Conservation (phyloP, 2,797 vertebrate species). For the Sebastes oblongus region DNA sequence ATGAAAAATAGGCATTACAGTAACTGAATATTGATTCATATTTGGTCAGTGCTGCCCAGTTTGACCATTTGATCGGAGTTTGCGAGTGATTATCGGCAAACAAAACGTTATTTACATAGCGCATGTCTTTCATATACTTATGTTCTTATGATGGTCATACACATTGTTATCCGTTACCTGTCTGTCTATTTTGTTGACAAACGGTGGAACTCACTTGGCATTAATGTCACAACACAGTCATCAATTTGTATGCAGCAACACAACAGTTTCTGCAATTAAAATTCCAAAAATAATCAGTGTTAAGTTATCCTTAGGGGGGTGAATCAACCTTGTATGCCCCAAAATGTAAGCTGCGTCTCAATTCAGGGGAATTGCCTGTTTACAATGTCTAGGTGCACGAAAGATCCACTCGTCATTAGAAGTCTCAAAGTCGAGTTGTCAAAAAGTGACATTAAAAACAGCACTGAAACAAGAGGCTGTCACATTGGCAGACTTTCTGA, state of each 20-base stretch:
- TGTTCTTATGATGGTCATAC: not conserved
- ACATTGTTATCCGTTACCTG: not conserved
- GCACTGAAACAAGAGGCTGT: not conserved
- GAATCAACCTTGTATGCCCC: not conserved
- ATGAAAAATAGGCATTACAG: no score
- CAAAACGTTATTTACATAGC: not conserved
- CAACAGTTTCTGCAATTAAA: not conserved
- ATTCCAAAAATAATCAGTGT: not conserved
- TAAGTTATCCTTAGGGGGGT: not conserved
- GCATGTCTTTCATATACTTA: not conserved
- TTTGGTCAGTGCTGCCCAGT: no score
- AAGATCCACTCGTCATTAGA: not conserved
- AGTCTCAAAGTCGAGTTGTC: not conserved
- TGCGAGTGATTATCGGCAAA: no score
- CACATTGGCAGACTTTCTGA: not conserved
- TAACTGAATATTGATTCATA: no score
- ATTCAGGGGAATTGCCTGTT: not conserved
- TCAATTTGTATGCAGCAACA: not conserved
- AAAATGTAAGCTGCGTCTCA: not conserved
- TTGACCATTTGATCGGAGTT: no score
- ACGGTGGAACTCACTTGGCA: not conserved
- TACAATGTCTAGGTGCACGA: not conserved
- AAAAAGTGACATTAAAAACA: not conserved
- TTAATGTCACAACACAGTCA: not conserved
- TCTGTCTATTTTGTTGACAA: not conserved